phyloP scores from a whole-genome alignment of 1,140 invertebrate species.

The Carposina sasakii region DNA sequence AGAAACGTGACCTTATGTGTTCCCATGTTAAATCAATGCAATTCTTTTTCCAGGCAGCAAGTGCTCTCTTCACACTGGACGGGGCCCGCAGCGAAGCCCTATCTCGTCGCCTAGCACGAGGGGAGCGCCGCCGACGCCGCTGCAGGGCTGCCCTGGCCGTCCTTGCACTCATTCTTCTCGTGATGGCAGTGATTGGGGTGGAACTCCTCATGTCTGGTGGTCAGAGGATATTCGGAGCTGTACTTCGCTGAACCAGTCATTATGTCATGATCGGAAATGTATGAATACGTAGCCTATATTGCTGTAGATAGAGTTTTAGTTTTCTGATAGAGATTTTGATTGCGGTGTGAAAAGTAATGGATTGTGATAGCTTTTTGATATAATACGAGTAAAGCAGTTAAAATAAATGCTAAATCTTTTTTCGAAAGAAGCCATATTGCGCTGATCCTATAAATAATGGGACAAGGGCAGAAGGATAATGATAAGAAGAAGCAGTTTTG shows the following conservation, averaged over 20 bases:
- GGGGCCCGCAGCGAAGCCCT: conserved; percentile 46
- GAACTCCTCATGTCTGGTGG: conserved; percentile 58
- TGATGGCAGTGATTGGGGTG: conserved; percentile 50
- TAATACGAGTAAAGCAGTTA: too few species aligned
- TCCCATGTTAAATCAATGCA: too few species aligned
- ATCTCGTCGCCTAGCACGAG: conserved; percentile 38
- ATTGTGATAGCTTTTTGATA: too few species aligned
- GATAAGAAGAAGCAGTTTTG: too few species aligned
- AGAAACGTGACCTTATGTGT: too few species aligned
- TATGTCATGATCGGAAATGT: neutral
- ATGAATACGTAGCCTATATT: neutral
- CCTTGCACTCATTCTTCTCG: conserved; percentile 40
- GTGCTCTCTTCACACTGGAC: conserved; percentile 60
- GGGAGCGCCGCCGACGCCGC: conserved; percentile 37
- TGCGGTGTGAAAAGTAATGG: too few species aligned
- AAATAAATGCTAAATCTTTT: too few species aligned
- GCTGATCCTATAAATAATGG: too few species aligned
- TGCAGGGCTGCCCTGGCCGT: conserved; percentile 46
- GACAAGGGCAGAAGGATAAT: too few species aligned
- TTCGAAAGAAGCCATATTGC: too few species aligned
- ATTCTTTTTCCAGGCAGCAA: conserved; percentile 50
- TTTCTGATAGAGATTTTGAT: neutral
- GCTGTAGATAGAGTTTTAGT: neutral
- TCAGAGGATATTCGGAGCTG: conserved; percentile 52
- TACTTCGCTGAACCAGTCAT: conserved; percentile 34